phyloP scores from a whole-genome alignment of 2,888 invertebrate genomes.

The Spisula subtruncata region DNA sequence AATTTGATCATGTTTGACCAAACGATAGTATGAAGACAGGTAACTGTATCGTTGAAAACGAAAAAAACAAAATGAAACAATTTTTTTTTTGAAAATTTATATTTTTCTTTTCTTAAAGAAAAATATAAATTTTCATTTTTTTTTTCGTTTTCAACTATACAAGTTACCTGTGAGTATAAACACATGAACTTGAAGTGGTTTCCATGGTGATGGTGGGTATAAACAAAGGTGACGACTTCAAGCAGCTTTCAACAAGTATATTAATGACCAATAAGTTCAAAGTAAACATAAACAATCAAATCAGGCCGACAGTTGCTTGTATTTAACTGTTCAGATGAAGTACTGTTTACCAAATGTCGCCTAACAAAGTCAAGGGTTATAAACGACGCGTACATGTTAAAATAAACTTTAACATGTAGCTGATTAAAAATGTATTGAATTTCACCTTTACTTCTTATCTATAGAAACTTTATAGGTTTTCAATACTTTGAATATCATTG shows the following conservation, averaged over 20 bases:
- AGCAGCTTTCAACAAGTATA: not conserved
- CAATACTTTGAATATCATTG: conserved; percentile 53
- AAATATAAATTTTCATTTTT: too few relatives aligned
- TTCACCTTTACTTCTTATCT: conserved; percentile 50
- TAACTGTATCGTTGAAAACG: too few relatives aligned
- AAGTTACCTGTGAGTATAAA: not conserved
- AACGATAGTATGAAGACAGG: too few relatives aligned
- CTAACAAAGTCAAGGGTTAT: conserved; percentile 41
- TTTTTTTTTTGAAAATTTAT: too few relatives aligned
- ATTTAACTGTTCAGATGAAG: not conserved
- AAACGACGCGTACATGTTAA: conserved; percentile 19
- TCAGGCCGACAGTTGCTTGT: not conserved
- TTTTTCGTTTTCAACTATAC: too few relatives aligned
- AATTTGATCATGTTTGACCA: not conserved
- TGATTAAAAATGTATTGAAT: conserved; percentile 45
- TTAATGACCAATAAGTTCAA: not conserved
- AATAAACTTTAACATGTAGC: conserved; percentile 33
- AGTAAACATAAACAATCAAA: not conserved
- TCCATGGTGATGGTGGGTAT: not conserved
- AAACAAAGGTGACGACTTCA: not conserved
- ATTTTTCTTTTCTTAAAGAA: too few relatives aligned
- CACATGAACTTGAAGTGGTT: not conserved
- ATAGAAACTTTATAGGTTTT: conserved; percentile 53
- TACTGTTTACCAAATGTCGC: conserved; percentile 41
- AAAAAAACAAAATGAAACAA: too few relatives aligned